Percentiles rank a stretch among this genome's conserved stretches.
phyloP scores from a whole-genome alignment of 1,140 invertebrate species.

The Drosophila sp. region DNA sequence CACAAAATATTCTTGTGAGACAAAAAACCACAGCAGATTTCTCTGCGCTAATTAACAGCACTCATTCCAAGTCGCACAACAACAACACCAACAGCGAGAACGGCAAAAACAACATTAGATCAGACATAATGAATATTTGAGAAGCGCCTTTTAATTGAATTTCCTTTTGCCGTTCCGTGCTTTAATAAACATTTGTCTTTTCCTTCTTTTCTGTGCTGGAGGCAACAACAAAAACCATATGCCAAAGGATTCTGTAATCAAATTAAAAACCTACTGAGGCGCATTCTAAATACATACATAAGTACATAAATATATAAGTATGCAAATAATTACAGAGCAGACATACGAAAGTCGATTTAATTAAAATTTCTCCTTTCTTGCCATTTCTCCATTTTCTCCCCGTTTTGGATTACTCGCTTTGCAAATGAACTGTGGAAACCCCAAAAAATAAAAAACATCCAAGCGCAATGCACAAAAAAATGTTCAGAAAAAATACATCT shows the following conservation, averaged over 20 bases:
- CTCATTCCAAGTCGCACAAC: conserved; percentile 14
- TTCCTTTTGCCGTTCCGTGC: conserved; percentile 41
- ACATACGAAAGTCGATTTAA: conserved; percentile 66
- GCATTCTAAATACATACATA: conserved; percentile 40
- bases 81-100: neutral
- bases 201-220: neutral
- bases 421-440: conserved; percentile 58
- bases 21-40: conserved; percentile 67
- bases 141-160: conserved; percentile 80
- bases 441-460: no score
- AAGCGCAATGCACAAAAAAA: conserved; percentile 1
- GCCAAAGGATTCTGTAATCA: conserved; percentile 52
- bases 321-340: conserved; percentile 31
- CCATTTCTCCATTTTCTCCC: conserved; percentile 3
- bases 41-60: conserved; percentile 54
- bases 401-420: conserved; percentile 30
- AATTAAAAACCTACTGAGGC: conserved; percentile 44
- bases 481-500: conserved; percentile 27
- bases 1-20: conserved; percentile 31
- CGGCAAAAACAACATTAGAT: conserved; percentile 25
- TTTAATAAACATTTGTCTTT: conserved; percentile 59
- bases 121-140: conserved; percentile 74
- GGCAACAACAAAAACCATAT: conserved; percentile 45
- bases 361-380: conserved; percentile 58
- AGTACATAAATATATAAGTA: conserved; percentile 38